These are phyloP conservation scores for Labrus mixtus DNA, from an alignment of 2,113 vertebrate genomes.

Conservation along the genomic window DNA sequence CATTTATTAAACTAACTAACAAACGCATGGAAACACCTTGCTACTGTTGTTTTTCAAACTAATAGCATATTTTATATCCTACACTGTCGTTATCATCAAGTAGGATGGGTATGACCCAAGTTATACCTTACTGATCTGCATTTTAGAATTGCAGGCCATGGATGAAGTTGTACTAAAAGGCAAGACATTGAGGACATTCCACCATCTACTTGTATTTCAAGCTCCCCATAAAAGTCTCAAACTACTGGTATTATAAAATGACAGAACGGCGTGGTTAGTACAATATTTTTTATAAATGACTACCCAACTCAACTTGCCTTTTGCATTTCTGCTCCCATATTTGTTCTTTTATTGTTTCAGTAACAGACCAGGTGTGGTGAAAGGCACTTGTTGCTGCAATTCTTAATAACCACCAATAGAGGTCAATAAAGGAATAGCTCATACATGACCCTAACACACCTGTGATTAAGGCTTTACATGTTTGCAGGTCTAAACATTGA, in stretches of 20 bases:
- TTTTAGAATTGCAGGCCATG: no score
- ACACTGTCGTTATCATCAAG: no score
- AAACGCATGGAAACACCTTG: not conserved
- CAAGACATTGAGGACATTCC: no score
- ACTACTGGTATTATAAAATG: not conserved
- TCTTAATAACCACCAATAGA: constrained; percentile 18
- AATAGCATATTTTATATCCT: no score
- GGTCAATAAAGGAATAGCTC: constrained; percentile 20
- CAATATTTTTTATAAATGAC: no score
- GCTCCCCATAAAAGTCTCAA: not conserved
- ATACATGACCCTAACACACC: not conserved
- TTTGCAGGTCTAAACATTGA: not conserved
- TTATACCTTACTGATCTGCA: no score
- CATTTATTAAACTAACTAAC: not conserved
- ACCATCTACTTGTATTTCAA: not conserved
- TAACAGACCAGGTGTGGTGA: not conserved
- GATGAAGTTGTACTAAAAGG: no score
- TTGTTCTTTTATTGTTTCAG: not conserved
- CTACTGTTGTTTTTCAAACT: not conserved
- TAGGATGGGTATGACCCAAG: no score
- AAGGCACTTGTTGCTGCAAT: not conserved
- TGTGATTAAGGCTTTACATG: not conserved
- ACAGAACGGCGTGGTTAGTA: no score
- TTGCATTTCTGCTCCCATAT: no score
- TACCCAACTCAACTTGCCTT: no score